These are phyloP conservation scores for Festucalex cinctus DNA, from an alignment of 2,113 vertebrate species.

Conservation along the genomic window DNA sequence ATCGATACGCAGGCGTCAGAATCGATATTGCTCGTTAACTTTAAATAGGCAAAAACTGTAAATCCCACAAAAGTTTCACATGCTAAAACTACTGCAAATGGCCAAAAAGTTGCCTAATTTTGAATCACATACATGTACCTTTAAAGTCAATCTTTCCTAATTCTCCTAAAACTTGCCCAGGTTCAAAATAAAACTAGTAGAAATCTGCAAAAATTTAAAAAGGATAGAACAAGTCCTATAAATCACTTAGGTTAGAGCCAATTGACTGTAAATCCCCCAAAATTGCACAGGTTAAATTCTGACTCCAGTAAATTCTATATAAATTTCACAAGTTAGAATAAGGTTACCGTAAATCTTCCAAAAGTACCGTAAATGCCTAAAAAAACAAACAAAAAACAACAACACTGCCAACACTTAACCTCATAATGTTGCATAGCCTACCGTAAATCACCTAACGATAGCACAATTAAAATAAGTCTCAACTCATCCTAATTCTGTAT, in stretches of 20 bases:
- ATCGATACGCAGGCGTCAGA: too few relatives aligned
- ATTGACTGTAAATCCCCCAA: too few relatives aligned
- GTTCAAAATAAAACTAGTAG: background rate
- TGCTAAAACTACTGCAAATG: background rate
- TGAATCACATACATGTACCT: background rate
- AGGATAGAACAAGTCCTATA: background rate
- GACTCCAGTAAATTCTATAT: background rate
- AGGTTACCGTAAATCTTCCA: background rate
- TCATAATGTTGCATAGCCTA: too few relatives aligned
- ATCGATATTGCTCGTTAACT: too few relatives aligned
- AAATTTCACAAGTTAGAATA: background rate
- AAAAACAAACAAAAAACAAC: background rate
- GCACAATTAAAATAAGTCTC: too few relatives aligned
- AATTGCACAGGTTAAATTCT: background rate
- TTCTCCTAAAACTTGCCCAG: background rate
- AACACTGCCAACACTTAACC: too few relatives aligned
- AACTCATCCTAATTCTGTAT: too few relatives aligned
- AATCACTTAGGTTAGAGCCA: too few relatives aligned
- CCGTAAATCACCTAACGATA: too few relatives aligned
- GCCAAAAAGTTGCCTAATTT: background rate
- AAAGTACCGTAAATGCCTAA: background rate
- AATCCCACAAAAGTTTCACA: background rate
- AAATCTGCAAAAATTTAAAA: background rate
- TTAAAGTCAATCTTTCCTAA: background rate
- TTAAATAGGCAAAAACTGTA: too few relatives aligned